A percentile compares a stretch with the other conserved stretches of the same genome.
These are phyloP conservation scores for Nycteola revayana DNA, from an alignment of 2,888 invertebrate genomes.

Conservation along the genomic window DNA sequence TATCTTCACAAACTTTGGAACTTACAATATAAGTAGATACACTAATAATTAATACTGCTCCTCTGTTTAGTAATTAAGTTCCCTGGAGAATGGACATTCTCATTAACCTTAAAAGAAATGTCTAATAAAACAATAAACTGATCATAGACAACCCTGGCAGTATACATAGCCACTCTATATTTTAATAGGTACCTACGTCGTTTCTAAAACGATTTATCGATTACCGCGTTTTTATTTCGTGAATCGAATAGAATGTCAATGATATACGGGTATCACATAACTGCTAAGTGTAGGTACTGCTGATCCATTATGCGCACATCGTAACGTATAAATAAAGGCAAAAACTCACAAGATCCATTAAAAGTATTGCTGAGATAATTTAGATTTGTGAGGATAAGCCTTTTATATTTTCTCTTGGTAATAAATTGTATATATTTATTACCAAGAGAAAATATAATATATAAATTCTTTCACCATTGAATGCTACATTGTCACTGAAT, in stretches of 20 bases:
- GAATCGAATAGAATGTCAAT: conserved; percentile 33
- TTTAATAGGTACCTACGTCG: conserved; percentile 7
- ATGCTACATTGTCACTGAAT: no score
- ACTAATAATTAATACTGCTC: no score
- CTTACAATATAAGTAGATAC: no score
- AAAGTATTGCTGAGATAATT: conserved; percentile 69
- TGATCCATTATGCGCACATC: conserved; percentile 78
- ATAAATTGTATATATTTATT: no score
- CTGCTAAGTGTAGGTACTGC: conserved; percentile 68
- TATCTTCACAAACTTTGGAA: no score
- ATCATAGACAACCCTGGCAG: no score
- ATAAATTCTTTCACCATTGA: no score
- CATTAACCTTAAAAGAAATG: no score
- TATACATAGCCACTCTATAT: conserved; percentile 13
- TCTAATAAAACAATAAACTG: no score
- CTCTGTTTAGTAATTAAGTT: no score
- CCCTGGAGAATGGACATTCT: no score
- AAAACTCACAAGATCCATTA: conserved; percentile 80
- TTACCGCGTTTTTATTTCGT: conserved; percentile 21
- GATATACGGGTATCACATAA: conserved; percentile 53
- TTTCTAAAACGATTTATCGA: conserved; percentile 18
- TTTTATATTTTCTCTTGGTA: neutral
- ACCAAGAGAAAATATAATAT: no score
- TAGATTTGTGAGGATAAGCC: conserved; percentile 49
- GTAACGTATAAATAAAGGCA: conserved; percentile 79